phyloP scores from a whole-genome alignment of 2,888 invertebrate species.

The Halictus ligatus region DNA sequence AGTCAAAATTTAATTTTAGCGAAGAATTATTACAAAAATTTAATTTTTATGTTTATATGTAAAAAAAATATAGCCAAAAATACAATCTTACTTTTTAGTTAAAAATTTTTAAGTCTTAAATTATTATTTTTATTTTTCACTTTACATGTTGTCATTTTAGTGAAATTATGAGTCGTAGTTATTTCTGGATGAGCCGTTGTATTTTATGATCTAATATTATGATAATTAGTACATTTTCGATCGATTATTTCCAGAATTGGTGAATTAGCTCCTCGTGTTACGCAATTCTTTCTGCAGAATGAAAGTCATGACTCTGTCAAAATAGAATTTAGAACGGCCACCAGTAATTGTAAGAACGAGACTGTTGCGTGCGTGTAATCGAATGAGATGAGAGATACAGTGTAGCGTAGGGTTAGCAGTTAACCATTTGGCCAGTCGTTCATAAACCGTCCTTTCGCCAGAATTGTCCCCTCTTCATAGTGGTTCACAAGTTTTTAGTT shows the following conservation, averaged over 20 bases:
- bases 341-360: not conserved
- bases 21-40: too few species aligned
- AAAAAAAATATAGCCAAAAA: too few species aligned
- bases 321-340: not conserved
- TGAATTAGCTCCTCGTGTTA: not conserved
- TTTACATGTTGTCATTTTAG: not conserved
- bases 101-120: too few species aligned
- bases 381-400: not conserved
- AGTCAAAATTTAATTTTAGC: too few species aligned
- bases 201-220: not conserved
- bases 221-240: not conserved
- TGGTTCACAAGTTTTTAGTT: not conserved
- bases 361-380: slow-evolving; percentile 2
- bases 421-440: slow-evolving; percentile 3
- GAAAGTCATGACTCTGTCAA: too few species aligned
- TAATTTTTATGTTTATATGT: too few species aligned
- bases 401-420: not conserved
- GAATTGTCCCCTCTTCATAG: not conserved
- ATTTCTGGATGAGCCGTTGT: not conserved
- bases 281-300: too few species aligned
- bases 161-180: not conserved
- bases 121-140: not conserved
- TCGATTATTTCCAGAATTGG: not conserved
- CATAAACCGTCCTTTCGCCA: slow-evolving; percentile 7
- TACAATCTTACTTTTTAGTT: too few species aligned